Evolutionary conservation across 2,797 vertebrate genomes (phyloP).

Genomic region (Knipowitschia caucasica): DNA sequence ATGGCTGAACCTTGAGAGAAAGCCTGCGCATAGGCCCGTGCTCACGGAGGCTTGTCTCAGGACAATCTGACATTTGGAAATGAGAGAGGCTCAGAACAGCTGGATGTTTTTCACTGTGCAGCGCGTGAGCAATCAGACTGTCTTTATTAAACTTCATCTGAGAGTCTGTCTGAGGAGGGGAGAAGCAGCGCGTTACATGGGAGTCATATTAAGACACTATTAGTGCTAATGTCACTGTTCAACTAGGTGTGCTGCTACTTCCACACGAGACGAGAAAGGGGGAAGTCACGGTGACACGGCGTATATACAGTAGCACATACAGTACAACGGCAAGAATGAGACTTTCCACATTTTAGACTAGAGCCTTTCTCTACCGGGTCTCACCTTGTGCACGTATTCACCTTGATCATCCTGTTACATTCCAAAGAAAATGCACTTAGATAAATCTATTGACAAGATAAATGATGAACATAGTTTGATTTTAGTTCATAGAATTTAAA

Average conservation of each 20-base stretch:
- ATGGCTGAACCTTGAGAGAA: conserved; percentile 49
- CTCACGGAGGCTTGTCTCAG: conserved; percentile 35
- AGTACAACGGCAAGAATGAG: too few relatives aligned
- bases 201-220: not conserved
- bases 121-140: conserved; percentile 15
- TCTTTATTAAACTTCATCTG: conserved; percentile 31
- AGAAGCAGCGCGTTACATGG: conserved; percentile 15
- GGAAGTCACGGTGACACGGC: too few relatives aligned
- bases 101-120: conserved; percentile 22
- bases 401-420: too few relatives aligned
- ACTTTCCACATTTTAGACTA: too few relatives aligned
- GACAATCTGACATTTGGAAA: conserved; percentile 47
- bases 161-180: conserved; percentile 12
- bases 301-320: too few relatives aligned
- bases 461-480: too few relatives aligned
- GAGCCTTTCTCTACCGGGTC: too few relatives aligned
- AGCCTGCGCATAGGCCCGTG: conserved; percentile 33
- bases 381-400: too few relatives aligned
- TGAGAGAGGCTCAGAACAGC: conserved; percentile 37
- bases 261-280: not conserved
- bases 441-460: too few relatives aligned
- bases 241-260: not conserved
- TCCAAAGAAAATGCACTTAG: too few relatives aligned
- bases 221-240: conserved; percentile 11
- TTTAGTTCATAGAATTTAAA: too few relatives aligned